A percentile compares a stretch with the other conserved stretches of the same genome.
These are phyloP conservation scores for Eremobia ochroleuca DNA, from an alignment of 2,888 invertebrate species.

Conservation along the genomic window DNA sequence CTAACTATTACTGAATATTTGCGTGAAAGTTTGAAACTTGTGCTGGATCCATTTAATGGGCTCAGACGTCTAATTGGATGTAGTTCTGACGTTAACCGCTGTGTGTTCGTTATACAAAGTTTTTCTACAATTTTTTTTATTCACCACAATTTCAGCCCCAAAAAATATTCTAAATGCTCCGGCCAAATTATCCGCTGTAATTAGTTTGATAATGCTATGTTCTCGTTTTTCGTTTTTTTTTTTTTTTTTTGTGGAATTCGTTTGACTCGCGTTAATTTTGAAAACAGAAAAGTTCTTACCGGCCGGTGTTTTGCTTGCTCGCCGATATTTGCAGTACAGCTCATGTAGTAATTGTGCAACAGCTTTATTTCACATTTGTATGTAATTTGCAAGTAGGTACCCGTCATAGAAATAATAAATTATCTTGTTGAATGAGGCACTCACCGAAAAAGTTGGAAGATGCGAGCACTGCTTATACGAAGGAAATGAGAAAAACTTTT, in stretches of 20 bases:
- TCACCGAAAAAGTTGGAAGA: neutral
- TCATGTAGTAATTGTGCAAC: neutral
- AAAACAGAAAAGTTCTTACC: conserved; percentile 32
- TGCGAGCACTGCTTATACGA: neutral
- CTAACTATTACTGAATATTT: conserved; percentile 56
- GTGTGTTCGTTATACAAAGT: conserved; percentile 61
- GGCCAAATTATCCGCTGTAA: conserved; percentile 51
- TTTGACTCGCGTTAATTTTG: conserved; percentile 16
- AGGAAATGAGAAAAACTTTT: neutral
- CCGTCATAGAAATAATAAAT: neutral
- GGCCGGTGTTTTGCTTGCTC: neutral
- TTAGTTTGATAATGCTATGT: conserved; percentile 43
- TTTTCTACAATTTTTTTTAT: conserved; percentile 49
- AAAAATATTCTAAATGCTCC: conserved; percentile 58
- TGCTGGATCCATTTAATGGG: conserved; percentile 55
- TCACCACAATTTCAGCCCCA: conserved; percentile 25
- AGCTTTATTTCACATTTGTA: neutral
- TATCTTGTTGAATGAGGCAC: too few relatives aligned
- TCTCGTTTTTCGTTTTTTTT: conserved; percentile 8
- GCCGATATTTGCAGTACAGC: neutral
- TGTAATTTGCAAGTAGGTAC: neutral
- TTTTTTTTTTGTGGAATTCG: neutral
- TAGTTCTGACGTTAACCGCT: conserved; percentile 67
- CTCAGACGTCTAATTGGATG: conserved; percentile 72
- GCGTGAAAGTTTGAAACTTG: conserved; percentile 50